A percentile compares a stretch with the other conserved stretches of the same genome.
Evolutionary conservation across 2,888 invertebrate genomes (phyloP).

Genomic region (Coenonympha glycerion): DNA sequence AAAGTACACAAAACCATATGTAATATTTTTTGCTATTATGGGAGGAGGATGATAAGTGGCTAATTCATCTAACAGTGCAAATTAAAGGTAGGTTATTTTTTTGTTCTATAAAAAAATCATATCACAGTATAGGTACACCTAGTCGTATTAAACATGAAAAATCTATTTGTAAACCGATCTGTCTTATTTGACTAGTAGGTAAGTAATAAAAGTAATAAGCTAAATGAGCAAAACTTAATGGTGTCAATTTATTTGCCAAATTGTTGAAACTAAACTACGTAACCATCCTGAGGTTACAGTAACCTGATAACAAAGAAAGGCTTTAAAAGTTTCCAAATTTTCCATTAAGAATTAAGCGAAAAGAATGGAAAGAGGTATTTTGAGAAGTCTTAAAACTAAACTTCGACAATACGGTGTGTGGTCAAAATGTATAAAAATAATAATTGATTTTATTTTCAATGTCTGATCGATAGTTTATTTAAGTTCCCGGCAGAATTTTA

Average conservation of each 20-base stretch:
- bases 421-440: too few relatives aligned
- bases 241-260: background rate
- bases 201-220: constrained; percentile 43
- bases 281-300: too few relatives aligned
- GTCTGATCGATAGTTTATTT: too few relatives aligned
- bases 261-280: background rate
- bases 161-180: constrained; percentile 43
- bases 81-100: constrained; percentile 28
- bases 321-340: background rate
- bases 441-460: too few relatives aligned
- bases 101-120: constrained; percentile 62
- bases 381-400: too few relatives aligned
- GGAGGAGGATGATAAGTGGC: constrained; percentile 66
- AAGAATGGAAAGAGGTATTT: too few relatives aligned
- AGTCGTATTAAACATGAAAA: constrained; percentile 44
- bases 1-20: background rate
- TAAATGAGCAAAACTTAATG: constrained; percentile 39
- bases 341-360: too few relatives aligned
- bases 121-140: constrained; percentile 67
- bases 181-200: constrained; percentile 68
- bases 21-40: constrained; percentile 18
- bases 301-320: background rate
- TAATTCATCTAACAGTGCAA: constrained; percentile 44
- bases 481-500: too few relatives aligned
- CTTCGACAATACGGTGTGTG: too few relatives aligned